Base-by-base conservation (phyloP, 2,888 invertebrate species). In the Hypolimnas misippus region DNA sequence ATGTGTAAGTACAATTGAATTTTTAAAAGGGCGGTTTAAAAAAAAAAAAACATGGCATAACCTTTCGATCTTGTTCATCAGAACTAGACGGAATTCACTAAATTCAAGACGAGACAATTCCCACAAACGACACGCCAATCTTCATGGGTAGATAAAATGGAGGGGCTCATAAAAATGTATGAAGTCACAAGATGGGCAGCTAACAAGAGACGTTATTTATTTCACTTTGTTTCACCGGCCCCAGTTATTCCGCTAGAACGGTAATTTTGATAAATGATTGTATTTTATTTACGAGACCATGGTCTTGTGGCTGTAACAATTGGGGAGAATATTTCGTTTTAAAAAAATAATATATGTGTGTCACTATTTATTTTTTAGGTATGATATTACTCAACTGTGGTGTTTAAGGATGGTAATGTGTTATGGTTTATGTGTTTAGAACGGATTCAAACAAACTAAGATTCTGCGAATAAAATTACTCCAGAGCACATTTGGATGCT, bases 161-260 rank as follows among this genome's bases (percentile, higher is more conserved):
- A 83, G 80, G 70, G 63, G 69, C 83, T 89, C 88, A 90, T 92
- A 88, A 92, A 92, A 91, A 92, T 92, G 90, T 89, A 92, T 90
- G 91, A 92, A 83, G 72, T 69, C 81, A 77, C 70, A 65, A 76
- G 79, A 83, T 83, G 84, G 77, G 81, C 87, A 80, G 78, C 81
- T 89, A 90, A 89, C 89, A 79, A 89, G 88, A 82, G 74, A 62
- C 52, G 61, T 62, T 72, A 68, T 65, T 72, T 69, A 64, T 68
- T 68, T 60, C 67, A 53, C 62, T 63, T 71, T 68, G 68, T 65
- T 69, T 54, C 70, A 50, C 58, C 70, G 60, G 60, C 66, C 69
- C 85, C 86, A 85, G 90, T 91, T 91, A 91, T 91, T 91, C 91
- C 91, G 88, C 89, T 74, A 81, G 81, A 81, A 46, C 87, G 85